A percentile compares a stretch with the other conserved stretches of the same genome.
Conservation (phyloP, 1,140 invertebrate genomes). For the Myzus persicae region DNA sequence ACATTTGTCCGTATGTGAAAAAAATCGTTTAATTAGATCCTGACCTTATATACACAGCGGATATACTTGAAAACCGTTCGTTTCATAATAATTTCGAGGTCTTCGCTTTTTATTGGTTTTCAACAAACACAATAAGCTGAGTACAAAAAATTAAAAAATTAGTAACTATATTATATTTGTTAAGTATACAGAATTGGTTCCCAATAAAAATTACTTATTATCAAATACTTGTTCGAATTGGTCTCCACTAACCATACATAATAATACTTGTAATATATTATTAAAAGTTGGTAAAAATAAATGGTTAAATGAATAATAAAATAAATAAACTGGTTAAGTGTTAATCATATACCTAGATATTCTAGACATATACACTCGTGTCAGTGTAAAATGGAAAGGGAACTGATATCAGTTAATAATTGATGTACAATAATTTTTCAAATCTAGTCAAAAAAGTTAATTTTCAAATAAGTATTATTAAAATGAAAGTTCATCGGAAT, state of each 20-base stretch:
- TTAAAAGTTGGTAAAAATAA: too few species aligned
- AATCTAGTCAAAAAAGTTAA: background rate
- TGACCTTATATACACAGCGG: background rate
- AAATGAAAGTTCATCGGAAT: background rate
- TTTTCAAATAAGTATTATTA: background rate
- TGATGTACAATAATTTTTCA: background rate
- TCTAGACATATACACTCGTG: too few species aligned
- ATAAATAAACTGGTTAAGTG: too few species aligned
- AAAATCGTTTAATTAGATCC: background rate
- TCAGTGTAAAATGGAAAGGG: too few species aligned
- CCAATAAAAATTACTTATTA: background rate
- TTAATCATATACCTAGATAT: too few species aligned
- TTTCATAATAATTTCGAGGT: conserved; percentile 19
- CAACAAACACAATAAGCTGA: background rate
- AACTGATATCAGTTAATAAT: too few species aligned
- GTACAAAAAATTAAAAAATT: background rate
- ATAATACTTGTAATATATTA: too few species aligned
- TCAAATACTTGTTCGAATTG: background rate
- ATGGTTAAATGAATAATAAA: too few species aligned
- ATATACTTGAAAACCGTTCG: conserved; percentile 23
- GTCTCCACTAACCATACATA: background rate
- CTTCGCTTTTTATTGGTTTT: background rate
- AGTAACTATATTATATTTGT: background rate
- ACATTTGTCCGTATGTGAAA: background rate
- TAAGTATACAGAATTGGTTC: background rate